Evolutionary conservation across 2,113 vertebrate species (phyloP).

Genomic region (Saccopteryx bilineata): DNA sequence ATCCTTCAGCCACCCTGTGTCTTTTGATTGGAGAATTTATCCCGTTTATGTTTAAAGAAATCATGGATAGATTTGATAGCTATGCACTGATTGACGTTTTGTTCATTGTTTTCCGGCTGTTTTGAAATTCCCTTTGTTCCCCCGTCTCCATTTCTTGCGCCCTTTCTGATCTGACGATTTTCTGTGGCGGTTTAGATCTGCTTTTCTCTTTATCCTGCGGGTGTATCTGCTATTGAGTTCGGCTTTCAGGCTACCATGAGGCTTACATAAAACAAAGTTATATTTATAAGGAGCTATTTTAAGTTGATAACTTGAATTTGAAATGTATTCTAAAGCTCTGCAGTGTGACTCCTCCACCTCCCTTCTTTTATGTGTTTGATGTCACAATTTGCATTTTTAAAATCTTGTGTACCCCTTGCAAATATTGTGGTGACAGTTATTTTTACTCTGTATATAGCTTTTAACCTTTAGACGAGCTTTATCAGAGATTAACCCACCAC

Average conservation of each 20-base stretch:
- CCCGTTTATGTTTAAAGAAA: neutral
- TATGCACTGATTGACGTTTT: fast-evolving
- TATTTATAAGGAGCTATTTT: fast-evolving
- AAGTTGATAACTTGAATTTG: neutral
- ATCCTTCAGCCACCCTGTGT: neutral
- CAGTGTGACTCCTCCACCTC: neutral
- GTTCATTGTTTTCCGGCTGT: fast-evolving
- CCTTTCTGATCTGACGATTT: neutral
- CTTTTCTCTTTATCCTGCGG: too few relatives aligned
- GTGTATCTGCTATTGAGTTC: too few relatives aligned
- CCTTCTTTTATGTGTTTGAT: neutral
- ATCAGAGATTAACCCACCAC: too few relatives aligned
- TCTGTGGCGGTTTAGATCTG: fast-evolving
- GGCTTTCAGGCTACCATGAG: neutral
- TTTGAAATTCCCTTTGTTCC: neutral
- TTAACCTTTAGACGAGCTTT: neutral
- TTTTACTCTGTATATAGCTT: too few relatives aligned
- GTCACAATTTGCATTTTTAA: neutral
- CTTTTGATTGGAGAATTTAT: neutral
- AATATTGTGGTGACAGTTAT: neutral
- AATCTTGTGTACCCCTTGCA: neutral
- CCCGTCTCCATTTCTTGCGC: neutral
- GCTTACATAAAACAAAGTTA: neutral
- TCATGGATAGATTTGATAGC: fast-evolving
- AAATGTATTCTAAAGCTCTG: neutral